Evolutionary conservation across 2,797 vertebrate species (phyloP).

Genomic region (Loris lydekkerianus): DNA sequence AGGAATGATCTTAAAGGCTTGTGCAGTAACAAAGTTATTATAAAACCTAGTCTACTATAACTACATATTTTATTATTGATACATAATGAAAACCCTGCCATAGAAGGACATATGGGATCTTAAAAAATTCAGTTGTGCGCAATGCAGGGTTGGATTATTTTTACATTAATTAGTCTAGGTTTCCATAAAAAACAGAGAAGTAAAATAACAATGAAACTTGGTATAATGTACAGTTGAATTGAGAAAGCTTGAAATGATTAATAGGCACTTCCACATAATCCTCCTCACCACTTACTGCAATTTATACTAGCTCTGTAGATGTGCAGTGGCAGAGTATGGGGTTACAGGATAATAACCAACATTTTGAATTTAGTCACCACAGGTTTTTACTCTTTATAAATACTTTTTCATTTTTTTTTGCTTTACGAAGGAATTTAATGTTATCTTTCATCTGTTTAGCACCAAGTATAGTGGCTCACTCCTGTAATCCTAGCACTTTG

Average conservation of each 20-base stretch:
- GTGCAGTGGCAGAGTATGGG: background rate
- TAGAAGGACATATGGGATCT: background rate
- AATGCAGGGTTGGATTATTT: background rate
- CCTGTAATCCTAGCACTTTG: too few species aligned
- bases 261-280: background rate
- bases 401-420: background rate
- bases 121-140: background rate
- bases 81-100: background rate
- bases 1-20: background rate
- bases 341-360: background rate
- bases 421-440: background rate
- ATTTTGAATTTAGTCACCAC: background rate
- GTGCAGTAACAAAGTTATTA: background rate
- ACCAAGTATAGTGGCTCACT: too few species aligned
- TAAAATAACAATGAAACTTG: background rate
- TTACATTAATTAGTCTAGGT: background rate
- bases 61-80: slow-evolving; percentile 1
- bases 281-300: background rate
- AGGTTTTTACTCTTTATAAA: background rate
- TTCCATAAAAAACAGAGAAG: background rate
- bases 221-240: background rate
- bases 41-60: background rate
- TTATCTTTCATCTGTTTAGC: background rate
- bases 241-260: background rate
- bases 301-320: background rate